Conservation (phyloP, 2,888 invertebrate genomes). For the Nezara viridula region DNA sequence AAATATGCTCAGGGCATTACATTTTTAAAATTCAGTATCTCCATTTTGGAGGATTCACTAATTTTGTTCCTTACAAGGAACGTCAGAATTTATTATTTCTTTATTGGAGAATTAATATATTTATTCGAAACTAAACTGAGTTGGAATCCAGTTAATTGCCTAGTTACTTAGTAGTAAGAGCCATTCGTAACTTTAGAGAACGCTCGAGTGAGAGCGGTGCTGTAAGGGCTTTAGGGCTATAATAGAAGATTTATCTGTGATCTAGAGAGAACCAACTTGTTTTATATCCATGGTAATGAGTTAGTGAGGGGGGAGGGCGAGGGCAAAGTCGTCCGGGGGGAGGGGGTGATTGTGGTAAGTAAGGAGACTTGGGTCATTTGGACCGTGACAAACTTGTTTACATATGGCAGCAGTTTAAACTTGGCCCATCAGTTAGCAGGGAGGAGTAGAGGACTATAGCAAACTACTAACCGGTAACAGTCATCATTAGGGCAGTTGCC, state of each 20-base stretch:
- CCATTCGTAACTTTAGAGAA: neutral
- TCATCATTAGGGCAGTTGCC: neutral
- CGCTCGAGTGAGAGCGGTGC: neutral
- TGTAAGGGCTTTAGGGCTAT: constrained; percentile 11
- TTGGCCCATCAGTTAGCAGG: constrained; percentile 27
- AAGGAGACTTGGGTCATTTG: constrained; percentile 44
- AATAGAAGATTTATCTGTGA: constrained; percentile 36
- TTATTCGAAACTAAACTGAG: neutral
- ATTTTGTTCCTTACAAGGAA: neutral
- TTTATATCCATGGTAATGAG: constrained; percentile 31
- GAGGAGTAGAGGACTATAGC: neutral
- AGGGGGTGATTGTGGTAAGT: constrained; percentile 41
- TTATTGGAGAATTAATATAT: neutral
- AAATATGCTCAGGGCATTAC: too few relatives aligned
- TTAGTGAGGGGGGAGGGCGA: neutral
- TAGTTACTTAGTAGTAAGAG: neutral
- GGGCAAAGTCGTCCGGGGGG: too few relatives aligned
- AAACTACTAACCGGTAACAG: constrained; percentile 43
- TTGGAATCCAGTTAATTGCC: neutral
- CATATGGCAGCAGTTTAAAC: constrained; percentile 47
- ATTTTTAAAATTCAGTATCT: too few relatives aligned
- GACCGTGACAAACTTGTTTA: constrained; percentile 46
- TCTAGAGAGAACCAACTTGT: constrained; percentile 15
- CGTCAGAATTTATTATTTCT: neutral
- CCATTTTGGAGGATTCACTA: too few relatives aligned